Conservation (phyloP, 2,797 vertebrate genomes). For the Oreortyx pictus region DNA sequence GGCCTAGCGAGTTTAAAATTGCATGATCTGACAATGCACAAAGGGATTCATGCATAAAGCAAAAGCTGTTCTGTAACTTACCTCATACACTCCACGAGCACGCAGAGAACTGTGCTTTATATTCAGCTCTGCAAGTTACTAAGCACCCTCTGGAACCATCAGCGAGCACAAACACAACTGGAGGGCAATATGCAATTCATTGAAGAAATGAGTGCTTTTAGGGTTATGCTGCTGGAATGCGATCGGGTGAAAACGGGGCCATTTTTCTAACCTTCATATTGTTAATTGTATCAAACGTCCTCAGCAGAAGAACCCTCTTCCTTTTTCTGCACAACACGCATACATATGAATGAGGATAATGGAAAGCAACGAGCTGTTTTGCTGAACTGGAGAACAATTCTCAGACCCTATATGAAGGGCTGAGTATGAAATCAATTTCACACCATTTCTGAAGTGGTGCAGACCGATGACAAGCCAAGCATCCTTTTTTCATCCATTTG, state of each 20-base stretch:
- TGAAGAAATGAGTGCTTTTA: not conserved
- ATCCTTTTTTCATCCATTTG: not conserved
- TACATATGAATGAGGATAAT: not conserved
- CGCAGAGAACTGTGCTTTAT: not conserved
- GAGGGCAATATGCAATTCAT: accelerated
- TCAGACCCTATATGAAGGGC: not conserved
- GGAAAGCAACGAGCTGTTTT: slow-evolving; percentile 2
- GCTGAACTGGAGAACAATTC: not conserved
- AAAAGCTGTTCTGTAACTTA: not conserved
- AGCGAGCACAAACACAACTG: not conserved
- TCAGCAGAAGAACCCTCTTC: not conserved
- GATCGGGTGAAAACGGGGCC: not conserved
- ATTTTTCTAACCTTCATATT: not conserved
- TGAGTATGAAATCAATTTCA: not conserved
- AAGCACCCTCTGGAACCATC: not conserved
- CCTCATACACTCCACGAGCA: not conserved
- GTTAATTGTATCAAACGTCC: not conserved
- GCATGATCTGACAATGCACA: not conserved
- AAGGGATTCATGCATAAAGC: not conserved
- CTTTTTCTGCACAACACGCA: not conserved
- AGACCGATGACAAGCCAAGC: not conserved
- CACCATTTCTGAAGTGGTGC: not conserved
- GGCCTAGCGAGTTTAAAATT: not conserved
- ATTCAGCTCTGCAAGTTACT: not conserved
- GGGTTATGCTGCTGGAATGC: not conserved